phyloP scores from a whole-genome alignment of 2,797 vertebrate genomes.

The Spinibarbus caldwelli region DNA sequence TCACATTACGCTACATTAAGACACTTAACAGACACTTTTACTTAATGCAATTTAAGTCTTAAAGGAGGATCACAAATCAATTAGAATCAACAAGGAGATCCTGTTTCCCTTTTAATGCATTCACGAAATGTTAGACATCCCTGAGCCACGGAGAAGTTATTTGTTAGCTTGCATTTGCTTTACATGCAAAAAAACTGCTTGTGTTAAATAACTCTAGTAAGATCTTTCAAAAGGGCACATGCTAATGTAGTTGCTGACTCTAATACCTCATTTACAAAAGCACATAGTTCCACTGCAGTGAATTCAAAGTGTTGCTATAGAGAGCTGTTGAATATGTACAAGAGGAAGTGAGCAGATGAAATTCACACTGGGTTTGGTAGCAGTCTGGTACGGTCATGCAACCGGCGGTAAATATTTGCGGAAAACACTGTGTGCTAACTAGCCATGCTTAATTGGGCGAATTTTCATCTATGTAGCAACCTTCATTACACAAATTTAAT shows the following conservation, averaged over 20 bases:
- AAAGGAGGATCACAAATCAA: conserved; percentile 34
- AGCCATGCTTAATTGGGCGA: conserved; percentile 14
- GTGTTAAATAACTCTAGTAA: conserved; percentile 7
- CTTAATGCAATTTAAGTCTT: conserved; percentile 29
- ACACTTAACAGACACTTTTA: conserved; percentile 35
- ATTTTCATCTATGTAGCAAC: conserved; percentile 21
- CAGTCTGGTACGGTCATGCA: background rate
- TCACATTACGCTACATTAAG: conserved; percentile 31
- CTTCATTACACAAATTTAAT: conserved; percentile 27
- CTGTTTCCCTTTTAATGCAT: conserved; percentile 15
- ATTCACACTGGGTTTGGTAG: background rate
- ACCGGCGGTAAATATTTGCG: background rate
- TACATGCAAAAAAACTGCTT: background rate
- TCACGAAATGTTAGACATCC: conserved; percentile 9
- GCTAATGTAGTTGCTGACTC: conserved; percentile 8
- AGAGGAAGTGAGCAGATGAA: background rate
- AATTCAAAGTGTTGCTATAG: conserved; percentile 4
- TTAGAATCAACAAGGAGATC: conserved; percentile 21
- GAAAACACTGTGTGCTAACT: conserved; percentile 13
- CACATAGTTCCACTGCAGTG: background rate
- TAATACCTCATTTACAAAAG: conserved; percentile 34
- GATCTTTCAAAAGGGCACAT: conserved; percentile 4
- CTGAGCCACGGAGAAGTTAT: background rate
- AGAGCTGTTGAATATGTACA: conserved; percentile 4
- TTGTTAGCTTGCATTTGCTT: conserved; percentile 10